Base-by-base conservation (phyloP, 2,113 vertebrate genomes). In the Laterallus jamaicensis region DNA sequence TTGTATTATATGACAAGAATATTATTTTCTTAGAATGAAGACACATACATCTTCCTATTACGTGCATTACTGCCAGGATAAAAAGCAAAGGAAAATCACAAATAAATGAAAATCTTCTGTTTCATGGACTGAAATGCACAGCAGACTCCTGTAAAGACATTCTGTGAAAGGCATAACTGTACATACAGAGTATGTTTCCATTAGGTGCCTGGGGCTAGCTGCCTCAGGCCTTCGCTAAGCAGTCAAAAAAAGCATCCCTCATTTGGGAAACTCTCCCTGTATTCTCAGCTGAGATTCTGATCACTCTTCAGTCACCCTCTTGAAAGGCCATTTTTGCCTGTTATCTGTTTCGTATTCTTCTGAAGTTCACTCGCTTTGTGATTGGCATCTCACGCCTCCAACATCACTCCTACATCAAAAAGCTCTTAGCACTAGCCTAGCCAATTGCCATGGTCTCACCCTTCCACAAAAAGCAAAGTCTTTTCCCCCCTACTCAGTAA, bases 291-390 rank as follows among this genome's bases (percentile, higher is more conserved):
- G 68, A 90, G 74, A 91, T 78, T 85, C 54, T 67, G 73, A 92
- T 88, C 14, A 52, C 54, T 89, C n/a, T 86, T 32, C 49, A 86
- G 76, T 32, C 7, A 3, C 14, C 24, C 20, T 80, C 85, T 60
- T 85, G 63, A 90, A 93, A 69, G 42, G 22, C 68, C 25, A 14
- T 86, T 95, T 95, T 93, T 89, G 44, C 25, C 68, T 90, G 44
- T 93, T 92, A 90, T 47, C 52, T 86, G 32, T 64, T 97, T 93
- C 32, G 0, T 32, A 93, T 91, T 75, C 71, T 56, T 86, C 68
- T 90, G 91, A 92, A 82, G 70, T 86, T 75, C 68, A 44, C 55
- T 82, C 35, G 52, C 54, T 84, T 86, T 81, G 77, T 92, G 76
- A 93, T 35, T 81, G 90, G 37, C 88, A 91, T 90, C 70, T 95